phyloP scores from a whole-genome alignment of 2,888 invertebrate species.

The Rhogogaster chlorosoma region DNA sequence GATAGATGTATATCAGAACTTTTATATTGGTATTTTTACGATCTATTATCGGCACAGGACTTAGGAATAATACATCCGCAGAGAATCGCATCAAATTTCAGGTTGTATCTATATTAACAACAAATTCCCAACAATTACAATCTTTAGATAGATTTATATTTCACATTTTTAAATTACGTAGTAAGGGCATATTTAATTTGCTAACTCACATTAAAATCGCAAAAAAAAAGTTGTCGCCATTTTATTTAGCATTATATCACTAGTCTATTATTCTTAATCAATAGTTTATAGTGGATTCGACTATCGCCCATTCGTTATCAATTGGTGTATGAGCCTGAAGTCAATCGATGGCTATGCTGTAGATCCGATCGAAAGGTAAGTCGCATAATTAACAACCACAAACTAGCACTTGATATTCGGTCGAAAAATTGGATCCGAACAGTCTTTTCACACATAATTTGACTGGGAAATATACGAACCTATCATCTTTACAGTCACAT shows the following conservation, averaged over 20 bases:
- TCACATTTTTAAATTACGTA: background rate
- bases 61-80: background rate
- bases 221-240: background rate
- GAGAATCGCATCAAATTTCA: background rate
- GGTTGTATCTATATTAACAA: background rate
- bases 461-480: background rate
- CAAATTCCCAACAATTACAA: background rate
- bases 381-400: conserved; percentile 45
- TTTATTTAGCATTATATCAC: conserved; percentile 26
- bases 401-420: background rate
- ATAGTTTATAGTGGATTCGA: conserved; percentile 87
- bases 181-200: conserved; percentile 39
- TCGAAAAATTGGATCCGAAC: background rate
- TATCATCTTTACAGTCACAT: background rate
- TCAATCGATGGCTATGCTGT: conserved; percentile 94
- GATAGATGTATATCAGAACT: background rate
- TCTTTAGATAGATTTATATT: background rate
- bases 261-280: conserved; percentile 73
- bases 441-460: background rate
- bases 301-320: conserved; percentile 94
- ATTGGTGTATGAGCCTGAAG: conserved; percentile 95
- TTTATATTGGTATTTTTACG: conserved; percentile 10
- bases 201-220: conserved; percentile 43
- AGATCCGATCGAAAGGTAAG: conserved; percentile 93
- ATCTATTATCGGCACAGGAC: background rate